Percentiles rank a stretch among this genome's conserved stretches.
phyloP scores from a whole-genome alignment of 2,113 vertebrate species.

The Solea solea region DNA sequence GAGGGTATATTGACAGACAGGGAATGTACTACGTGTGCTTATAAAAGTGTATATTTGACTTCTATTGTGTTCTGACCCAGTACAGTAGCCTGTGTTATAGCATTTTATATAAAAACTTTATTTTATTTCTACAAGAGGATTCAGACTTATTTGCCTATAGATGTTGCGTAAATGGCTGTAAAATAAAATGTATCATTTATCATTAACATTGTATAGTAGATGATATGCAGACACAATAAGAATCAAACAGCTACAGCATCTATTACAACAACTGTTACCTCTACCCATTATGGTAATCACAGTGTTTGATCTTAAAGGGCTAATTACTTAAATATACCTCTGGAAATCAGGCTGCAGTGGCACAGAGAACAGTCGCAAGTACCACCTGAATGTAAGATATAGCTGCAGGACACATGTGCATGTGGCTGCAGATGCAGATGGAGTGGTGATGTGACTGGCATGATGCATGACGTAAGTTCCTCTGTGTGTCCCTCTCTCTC shows the following conservation, averaged over 20 bases:
- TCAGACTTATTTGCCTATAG: too few relatives aligned
- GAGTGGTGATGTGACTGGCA: slow-evolving; percentile 40
- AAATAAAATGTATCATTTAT: too few relatives aligned
- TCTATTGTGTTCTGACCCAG: too few relatives aligned
- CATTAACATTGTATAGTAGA: too few relatives aligned
- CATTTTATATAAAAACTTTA: too few relatives aligned
- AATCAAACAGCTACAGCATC: background rate
- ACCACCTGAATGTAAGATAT: slow-evolving; percentile 36
- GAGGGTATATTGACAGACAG: too few relatives aligned
- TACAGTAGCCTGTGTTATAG: too few relatives aligned
- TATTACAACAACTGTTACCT: background rate
- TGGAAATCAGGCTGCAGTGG: background rate
- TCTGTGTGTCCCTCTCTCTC: slow-evolving; percentile 64
- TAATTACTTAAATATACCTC: slow-evolving; percentile 18
- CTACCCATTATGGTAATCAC: slow-evolving; percentile 17
- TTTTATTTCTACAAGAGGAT: too few relatives aligned
- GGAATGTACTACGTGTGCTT: too few relatives aligned
- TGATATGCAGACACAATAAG: too few relatives aligned
- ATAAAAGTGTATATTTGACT: too few relatives aligned
- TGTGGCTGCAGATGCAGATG: slow-evolving; percentile 28
- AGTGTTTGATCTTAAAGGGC: background rate
- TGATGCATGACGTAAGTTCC: slow-evolving; percentile 78
- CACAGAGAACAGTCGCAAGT: background rate
- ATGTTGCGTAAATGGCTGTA: too few relatives aligned
- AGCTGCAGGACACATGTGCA: slow-evolving; percentile 26